Base-by-base conservation (phyloP, 2,113 vertebrate genomes). In the Clinocottus analis region DNA sequence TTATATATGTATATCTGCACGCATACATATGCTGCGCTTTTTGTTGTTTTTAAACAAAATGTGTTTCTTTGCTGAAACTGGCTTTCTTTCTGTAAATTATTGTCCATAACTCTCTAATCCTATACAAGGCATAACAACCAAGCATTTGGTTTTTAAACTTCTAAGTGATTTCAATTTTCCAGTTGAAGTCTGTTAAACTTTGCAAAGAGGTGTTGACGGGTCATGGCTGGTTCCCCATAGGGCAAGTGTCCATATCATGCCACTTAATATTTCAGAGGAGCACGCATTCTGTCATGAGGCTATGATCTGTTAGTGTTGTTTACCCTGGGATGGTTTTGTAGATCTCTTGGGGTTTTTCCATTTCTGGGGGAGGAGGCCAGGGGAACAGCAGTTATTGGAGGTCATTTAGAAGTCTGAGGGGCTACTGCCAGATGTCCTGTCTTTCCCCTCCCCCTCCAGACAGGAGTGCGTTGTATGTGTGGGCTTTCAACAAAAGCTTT, bases 341-440 rank as follows among this genome's bases (percentile, higher is more conserved):
- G 75, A 67, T 85, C 88, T 75, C 75, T 59, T 6, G 72, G 70
- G 87, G 78, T 17, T 16, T 43, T 43, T 59, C 37, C 27, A 14
- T 45, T 63, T 75, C 29, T 60, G 39, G 61, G 75, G 77, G 75
- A 80, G 83, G 83, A 76, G 78, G 59, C 43, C 31, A 1, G 3
- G 65, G 72, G 58, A 63, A 79, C 33, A 25, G 58, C 70, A 21
- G 75, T 85, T 82, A 83, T 71, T 71, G 62, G 71, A 78, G 85
- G 86, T 89, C 84, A 89, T 77, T 81, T 76, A 67, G 77, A 75
- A 77, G 80, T 80, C 25, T 7, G 66, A 61, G 81, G 87, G 87
- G 85, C 82, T 90, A 58, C 81, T 86, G 90, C 90, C 94, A 95
- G 94, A 95, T 95, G 95, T 94, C 93, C 85, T 49, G 72, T 83